Percentiles rank a stretch among this genome's conserved stretches.
Evolutionary conservation across 1,140 invertebrate genomes (phyloP).

Genomic region (Drosophila santomea): DNA sequence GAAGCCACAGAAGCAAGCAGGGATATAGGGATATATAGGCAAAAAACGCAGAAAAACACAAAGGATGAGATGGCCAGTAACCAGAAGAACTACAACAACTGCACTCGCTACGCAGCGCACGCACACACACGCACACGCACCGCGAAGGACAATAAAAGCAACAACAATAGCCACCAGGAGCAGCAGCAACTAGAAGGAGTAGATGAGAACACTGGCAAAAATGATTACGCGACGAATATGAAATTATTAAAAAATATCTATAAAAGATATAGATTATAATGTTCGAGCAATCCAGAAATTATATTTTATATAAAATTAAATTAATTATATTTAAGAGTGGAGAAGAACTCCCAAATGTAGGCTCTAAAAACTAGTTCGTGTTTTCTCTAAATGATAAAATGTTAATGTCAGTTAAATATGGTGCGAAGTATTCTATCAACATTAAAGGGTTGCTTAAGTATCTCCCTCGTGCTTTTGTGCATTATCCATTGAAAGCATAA

Average conservation of each 20-base stretch:
- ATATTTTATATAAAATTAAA: too few relatives aligned
- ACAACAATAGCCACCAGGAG: conserved; percentile 22
- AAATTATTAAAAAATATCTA: too few relatives aligned
- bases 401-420: too few relatives aligned
- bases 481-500: neutral
- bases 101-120: conserved; percentile 39
- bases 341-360: neutral
- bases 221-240: neutral
- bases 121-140: conserved; percentile 54
- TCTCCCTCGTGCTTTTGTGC: neutral
- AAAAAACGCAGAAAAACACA: conserved; percentile 22
- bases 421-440: neutral
- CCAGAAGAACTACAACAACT: conserved; percentile 55
- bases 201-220: conserved; percentile 17
- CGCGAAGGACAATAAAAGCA: conserved; percentile 63
- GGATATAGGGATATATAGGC: conserved; percentile 54
- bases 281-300: neutral
- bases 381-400: too few relatives aligned
- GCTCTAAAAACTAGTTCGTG: neutral
- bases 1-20: conserved; percentile 60
- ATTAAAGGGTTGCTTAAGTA: neutral
- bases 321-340: neutral
- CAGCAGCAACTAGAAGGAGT: conserved; percentile 49
- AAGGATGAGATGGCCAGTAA: conserved; percentile 62
- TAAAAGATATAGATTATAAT: too few relatives aligned